phyloP scores from a whole-genome alignment of 2,888 invertebrate species.

The Nudaria mundana region DNA sequence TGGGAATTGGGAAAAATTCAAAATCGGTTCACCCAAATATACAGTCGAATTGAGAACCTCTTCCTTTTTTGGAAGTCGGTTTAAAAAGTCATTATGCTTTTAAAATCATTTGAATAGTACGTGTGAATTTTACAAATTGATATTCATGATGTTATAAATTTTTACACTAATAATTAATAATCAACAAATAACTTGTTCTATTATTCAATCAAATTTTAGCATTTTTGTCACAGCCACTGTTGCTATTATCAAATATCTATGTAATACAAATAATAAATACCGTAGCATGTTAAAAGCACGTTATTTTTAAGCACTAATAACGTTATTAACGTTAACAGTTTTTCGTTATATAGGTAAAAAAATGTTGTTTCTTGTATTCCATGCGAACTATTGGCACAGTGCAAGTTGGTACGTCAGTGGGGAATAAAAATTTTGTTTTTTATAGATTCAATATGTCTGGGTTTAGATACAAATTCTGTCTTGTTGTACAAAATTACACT shows the following conservation, averaged over 20 bases:
- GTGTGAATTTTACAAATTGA: too few species aligned
- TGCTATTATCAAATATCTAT: constrained; percentile 1
- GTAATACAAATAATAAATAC: not conserved
- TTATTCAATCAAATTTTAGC: not conserved
- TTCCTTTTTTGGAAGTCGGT: too few species aligned
- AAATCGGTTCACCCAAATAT: too few species aligned
- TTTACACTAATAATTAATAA: too few species aligned
- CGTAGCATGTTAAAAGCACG: too few species aligned
- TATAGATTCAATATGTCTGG: constrained; percentile 20
- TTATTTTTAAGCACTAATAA: not conserved
- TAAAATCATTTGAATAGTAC: too few species aligned
- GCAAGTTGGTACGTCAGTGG: constrained; percentile 73
- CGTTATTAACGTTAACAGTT: not conserved
- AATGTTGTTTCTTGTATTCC: constrained; percentile 77
- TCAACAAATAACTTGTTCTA: too few species aligned
- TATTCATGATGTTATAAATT: too few species aligned
- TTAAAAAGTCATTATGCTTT: too few species aligned
- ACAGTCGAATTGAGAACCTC: too few species aligned
- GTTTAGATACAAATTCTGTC: constrained; percentile 7
- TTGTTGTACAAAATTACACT: not conserved
- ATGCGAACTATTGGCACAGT: constrained; percentile 70
- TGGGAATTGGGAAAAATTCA: too few species aligned
- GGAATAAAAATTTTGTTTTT: constrained; percentile 25
- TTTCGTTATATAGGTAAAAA: constrained; percentile 14
- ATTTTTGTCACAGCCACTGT: not conserved